Base-by-base conservation (phyloP, 2,888 invertebrate species). In the Chalcosyrphus nemorum region DNA sequence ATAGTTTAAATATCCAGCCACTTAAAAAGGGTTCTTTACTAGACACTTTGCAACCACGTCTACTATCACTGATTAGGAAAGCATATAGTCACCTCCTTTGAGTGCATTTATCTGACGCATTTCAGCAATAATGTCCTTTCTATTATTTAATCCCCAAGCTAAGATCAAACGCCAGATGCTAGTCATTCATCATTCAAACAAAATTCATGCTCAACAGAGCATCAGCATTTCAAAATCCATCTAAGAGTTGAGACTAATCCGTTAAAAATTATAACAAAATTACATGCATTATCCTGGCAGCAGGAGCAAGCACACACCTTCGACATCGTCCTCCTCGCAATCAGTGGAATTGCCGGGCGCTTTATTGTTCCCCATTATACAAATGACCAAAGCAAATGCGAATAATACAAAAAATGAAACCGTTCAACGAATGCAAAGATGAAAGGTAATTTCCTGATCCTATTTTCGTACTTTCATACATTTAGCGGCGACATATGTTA, bases 401-500 rank as follows among this genome's bases (percentile, higher is more conserved):
- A 47, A 45, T 5, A 43, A 11, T 17, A n/a, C 27, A 21, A 57
- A 65, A 52, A 68, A 45, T 5, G 32, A 70, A 74, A 50, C 15
- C 32, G 17, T 29, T 15, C 35, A 66, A 52, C 21, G 47, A 57
- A 57, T 70, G 52, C 59, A 66, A 70, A 85, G 85, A 85, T 85
- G 71, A 85, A 85, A 85, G 81, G 85, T 81, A 71, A 76, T 75
- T 75, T 65, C 52, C 71, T 76, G 80, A 75, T 70, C 68, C 80
- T 70, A 63, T 77, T 72, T 65, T 61, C n/a, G 57, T 27, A 38
- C 59, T 21, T 70, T 63, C 27, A 61, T 61, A 61, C 61, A 27
- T 38, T 80, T 21, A 76, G 65, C 80, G 85, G 75, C 75, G 85
- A 85, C 85, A 85, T 76, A 85, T 85, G 85, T 81, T 85, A 66